A percentile compares a stretch with the other conserved stretches of the same genome.
These are phyloP conservation scores for Pinctada fucata DNA, from an alignment of 2,888 invertebrate species.

Conservation along the genomic window DNA sequence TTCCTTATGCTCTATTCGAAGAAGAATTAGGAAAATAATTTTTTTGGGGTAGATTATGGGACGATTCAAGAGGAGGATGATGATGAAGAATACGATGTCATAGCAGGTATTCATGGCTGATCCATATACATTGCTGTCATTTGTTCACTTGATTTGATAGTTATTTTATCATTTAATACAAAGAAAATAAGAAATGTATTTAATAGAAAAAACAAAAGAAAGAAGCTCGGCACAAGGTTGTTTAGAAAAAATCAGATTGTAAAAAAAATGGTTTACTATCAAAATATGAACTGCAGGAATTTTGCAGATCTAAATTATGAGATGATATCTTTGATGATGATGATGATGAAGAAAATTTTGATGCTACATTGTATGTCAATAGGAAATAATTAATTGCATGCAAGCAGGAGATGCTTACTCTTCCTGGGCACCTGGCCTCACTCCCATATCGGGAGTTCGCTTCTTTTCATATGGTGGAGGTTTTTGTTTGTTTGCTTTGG, in stretches of 20 bases:
- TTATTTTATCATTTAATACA: background rate
- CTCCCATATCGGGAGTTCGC: too few relatives aligned
- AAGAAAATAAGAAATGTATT: background rate
- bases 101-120: too few relatives aligned
- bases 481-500: too few relatives aligned
- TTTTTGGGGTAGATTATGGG: background rate
- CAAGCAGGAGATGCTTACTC: too few relatives aligned
- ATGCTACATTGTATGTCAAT: constrained; percentile 8
- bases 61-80: background rate
- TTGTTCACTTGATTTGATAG: background rate
- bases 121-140: background rate
- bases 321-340: too few relatives aligned
- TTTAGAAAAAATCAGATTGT: background rate
- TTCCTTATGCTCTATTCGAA: background rate
- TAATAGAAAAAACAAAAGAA: constrained; percentile 4
- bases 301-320: too few relatives aligned
- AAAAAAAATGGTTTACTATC: too few relatives aligned
- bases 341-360: background rate
- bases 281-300: too few relatives aligned
- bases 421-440: too few relatives aligned
- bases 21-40: background rate
- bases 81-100: too few relatives aligned
- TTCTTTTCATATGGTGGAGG: too few relatives aligned
- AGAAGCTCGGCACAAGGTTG: background rate
- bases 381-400: constrained; percentile 14